phyloP scores from a whole-genome alignment of 1,140 invertebrate genomes.

The Apis dorsata region DNA sequence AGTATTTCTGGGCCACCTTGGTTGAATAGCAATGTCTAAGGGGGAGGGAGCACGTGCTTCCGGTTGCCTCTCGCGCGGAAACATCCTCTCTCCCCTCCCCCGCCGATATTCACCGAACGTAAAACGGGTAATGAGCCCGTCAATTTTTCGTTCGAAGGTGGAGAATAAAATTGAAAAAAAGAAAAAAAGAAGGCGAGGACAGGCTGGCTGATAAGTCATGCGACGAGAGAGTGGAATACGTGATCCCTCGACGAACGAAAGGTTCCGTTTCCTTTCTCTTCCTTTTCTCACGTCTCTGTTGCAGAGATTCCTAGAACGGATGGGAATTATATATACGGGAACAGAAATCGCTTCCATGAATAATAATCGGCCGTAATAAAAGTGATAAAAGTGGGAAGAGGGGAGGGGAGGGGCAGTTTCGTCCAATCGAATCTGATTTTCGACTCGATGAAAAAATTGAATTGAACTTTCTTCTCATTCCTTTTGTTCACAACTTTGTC shows the following conservation, averaged over 20 bases:
- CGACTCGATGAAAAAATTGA: not conserved
- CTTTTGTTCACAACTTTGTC: not conserved
- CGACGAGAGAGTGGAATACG: slow-evolving; percentile 26
- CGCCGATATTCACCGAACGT: slow-evolving; percentile 18
- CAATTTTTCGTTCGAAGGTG: slow-evolving; percentile 5
- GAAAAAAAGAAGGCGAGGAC: not conserved
- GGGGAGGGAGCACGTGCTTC: slow-evolving; percentile 18
- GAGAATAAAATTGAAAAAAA: not conserved
- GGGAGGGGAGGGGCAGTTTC: too few relatives aligned
- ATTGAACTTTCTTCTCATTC: too few relatives aligned
- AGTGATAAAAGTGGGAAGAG: not conserved
- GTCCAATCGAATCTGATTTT: not conserved
- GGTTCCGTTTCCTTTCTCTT: not conserved
- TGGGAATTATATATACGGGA: not conserved
- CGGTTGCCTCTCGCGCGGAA: not conserved
- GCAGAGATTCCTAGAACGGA: not conserved
- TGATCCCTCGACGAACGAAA: slow-evolving; percentile 22
- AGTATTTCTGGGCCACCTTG: not conserved
- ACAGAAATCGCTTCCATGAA: not conserved
- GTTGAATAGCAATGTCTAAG: slow-evolving; percentile 17
- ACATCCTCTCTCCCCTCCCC: not conserved
- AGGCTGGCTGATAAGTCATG: slow-evolving; percentile 14
- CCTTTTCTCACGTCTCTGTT: not conserved
- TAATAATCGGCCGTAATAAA: slow-evolving; percentile 9
- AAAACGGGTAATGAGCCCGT: slow-evolving; percentile 38